Percentiles rank a stretch among this genome's conserved stretches.
Conservation (phyloP, 2,113 vertebrate species). For the Suncus etruscus region DNA sequence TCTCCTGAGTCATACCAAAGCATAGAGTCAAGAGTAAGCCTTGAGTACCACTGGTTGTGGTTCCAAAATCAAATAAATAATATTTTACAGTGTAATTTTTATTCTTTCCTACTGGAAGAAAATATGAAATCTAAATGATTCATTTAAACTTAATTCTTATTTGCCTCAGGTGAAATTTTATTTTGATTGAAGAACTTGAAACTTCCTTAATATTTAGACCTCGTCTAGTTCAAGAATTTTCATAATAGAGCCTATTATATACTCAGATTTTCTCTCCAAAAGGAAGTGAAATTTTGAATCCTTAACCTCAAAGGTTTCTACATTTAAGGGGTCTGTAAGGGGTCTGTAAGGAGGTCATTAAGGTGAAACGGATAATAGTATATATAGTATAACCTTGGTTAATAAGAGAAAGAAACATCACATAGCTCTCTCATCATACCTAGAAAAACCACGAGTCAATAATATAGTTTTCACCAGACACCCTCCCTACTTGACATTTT, state of each 20-base stretch:
- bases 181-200: conserved; percentile 27
- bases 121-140: neutral
- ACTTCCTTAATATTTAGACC: neutral
- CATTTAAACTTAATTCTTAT: conserved; percentile 23
- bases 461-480: neutral
- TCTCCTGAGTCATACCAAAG: no score
- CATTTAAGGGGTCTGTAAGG: neutral
- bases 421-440: neutral
- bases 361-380: neutral
- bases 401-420: neutral
- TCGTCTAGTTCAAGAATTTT: neutral
- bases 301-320: neutral
- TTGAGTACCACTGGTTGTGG: no score
- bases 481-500: neutral
- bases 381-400: neutral
- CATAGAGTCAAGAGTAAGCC: no score
- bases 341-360: neutral
- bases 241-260: neutral
- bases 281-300: neutral
- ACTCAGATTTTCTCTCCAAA: neutral
- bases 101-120: neutral
- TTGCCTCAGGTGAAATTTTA: neutral
- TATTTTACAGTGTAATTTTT: no score
- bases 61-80: no score
- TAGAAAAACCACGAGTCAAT: neutral